Evolutionary conservation across 2,888 invertebrate genomes (phyloP), one percentile per base, ranked within the genome.

Genomic region (Papilio elwesi): DNA sequence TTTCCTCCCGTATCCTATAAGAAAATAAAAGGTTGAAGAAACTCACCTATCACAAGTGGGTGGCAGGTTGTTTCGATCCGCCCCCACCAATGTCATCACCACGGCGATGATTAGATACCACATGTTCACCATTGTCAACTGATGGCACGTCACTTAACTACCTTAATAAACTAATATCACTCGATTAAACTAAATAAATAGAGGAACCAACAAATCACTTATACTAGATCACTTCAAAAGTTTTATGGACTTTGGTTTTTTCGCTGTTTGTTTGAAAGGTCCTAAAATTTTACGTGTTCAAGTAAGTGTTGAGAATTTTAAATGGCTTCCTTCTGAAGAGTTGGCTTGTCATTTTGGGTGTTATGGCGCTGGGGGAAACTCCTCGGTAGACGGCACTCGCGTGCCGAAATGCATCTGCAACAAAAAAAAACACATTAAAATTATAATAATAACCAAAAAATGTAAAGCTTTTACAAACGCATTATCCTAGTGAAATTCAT

Each of bases 1-100:
- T 26, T 2, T 26, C 26, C 4, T 26, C 26, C 4, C 26, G 26
- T 26, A 26, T 26, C 26, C 4, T 26, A 26, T 26, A 26, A 26
- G 26, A 26, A 49, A 59, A 38, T 68, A 68, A 15, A 68, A 70
- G 12, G 16, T 71, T n/a, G 16, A 71, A 64, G 67, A 63, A 66
- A 85, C 93, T 94, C 81, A 95, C 95, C 95, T 95, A 83, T 87
- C 88, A 86, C 95, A 95, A 65, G 94, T 92, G 16, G 94, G 95
- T 68, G 94, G 94, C 75, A 94, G 82, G 47, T 83, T 83, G 74
- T 85, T 90, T 81, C 93, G 84, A 78, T 94, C 93, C 10, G 90
- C 87, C 5, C 81, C 85, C 71, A 85, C 89, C 68, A 78, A 69
- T 71, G 76, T 75, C 76, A 84, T 80, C 76, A 90, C 71, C 75